Percentiles rank a stretch among this genome's conserved stretches.
phyloP scores from a whole-genome alignment of 1,140 invertebrate genomes.

The Camponotus vicinus region DNA sequence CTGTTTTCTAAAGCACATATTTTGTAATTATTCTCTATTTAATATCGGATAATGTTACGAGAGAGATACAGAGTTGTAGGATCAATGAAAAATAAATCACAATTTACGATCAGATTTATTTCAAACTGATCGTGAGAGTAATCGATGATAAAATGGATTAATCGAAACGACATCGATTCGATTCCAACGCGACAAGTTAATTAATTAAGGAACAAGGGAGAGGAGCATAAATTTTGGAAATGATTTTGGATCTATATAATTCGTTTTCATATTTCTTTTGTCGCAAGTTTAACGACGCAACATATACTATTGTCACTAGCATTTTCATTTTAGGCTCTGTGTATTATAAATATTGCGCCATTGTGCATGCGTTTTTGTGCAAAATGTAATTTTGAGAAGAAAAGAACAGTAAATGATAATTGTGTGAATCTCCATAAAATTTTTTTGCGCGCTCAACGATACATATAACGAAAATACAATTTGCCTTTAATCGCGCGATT shows the following conservation, averaged over 20 bases:
- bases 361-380: constrained; percentile 19
- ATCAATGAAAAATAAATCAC: background rate
- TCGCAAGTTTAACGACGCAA: constrained; percentile 21
- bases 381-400: constrained; percentile 21
- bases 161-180: constrained; percentile 25
- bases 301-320: constrained; percentile 34
- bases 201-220: background rate
- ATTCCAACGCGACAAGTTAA: constrained; percentile 46
- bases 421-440: background rate
- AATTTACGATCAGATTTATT: background rate
- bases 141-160: constrained; percentile 8
- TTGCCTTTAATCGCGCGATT: no score
- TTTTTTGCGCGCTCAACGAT: background rate
- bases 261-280: constrained; percentile 9
- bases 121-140: background rate
- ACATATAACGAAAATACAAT: background rate
- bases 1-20: constrained; percentile 13
- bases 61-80: background rate
- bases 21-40: background rate
- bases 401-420: constrained; percentile 2
- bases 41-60: background rate
- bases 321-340: constrained; percentile 34
- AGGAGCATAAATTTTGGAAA: background rate
- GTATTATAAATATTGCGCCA: constrained; percentile 10
- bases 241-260: constrained; percentile 12